phyloP scores from a whole-genome alignment of 1,140 invertebrate genomes.

The Bombyx mori region ASM3026992v2 NC_085127.1:4863501-4864000 shows the following conservation, averaged over 20 bases:
- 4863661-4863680: constrained; percentile 64
- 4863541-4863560: constrained; percentile 52
- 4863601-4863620: constrained; percentile 71
- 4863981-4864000: constrained; percentile 28
- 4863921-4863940: constrained; percentile 45
- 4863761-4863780: constrained; percentile 65
- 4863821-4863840: constrained; percentile 47
- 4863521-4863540: constrained; percentile 37
- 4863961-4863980: constrained; percentile 27
- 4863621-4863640: constrained; percentile 73
- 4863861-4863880: constrained; percentile 57
- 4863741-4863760: constrained; percentile 62
- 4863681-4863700: constrained; percentile 67
- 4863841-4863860: constrained; percentile 54
- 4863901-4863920: constrained; percentile 42
- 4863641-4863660: constrained; percentile 66
- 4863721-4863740: constrained; percentile 43
- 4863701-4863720: constrained; percentile 55
- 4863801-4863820: constrained; percentile 61
- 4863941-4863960: constrained; percentile 49
- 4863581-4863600: constrained; percentile 52
- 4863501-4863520: constrained; percentile 21
- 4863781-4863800: constrained; percentile 66
- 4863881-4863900: constrained; percentile 47
- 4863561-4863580: constrained; percentile 56